Conservation (phyloP, 2,113 vertebrate genomes). For the Delphinapterus leucas region DNA sequence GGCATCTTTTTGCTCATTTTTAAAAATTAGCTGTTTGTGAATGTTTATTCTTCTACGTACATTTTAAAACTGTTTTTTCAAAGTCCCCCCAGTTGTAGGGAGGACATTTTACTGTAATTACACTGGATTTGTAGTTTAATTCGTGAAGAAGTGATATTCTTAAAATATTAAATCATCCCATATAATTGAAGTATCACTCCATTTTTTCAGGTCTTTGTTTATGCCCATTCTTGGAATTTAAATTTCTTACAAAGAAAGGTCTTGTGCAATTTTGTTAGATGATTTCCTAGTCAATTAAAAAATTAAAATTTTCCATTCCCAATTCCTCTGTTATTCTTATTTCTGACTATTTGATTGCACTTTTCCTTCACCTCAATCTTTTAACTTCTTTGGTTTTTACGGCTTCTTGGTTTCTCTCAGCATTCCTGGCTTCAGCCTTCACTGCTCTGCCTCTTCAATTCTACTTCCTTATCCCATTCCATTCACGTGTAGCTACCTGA, state of each 20-base stretch:
- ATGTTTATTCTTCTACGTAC: background rate
- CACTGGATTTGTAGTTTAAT: background rate
- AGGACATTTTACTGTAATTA: background rate
- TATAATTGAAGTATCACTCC: background rate
- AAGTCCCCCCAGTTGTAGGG: background rate
- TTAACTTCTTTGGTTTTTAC: background rate
- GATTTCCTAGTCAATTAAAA: conserved; percentile 8
- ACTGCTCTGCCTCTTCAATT: background rate
- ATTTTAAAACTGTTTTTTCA: background rate
- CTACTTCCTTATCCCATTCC: background rate
- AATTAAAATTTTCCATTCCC: background rate
- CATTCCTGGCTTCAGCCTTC: background rate
- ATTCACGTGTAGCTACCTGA: background rate
- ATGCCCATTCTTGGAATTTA: background rate
- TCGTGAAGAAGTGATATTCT: background rate
- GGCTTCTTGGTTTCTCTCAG: background rate
- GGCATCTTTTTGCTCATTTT: background rate
- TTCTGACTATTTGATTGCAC: background rate
- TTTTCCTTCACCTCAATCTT: background rate
- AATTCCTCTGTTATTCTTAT: background rate
- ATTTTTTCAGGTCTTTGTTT: conserved; percentile 28
- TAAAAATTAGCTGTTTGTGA: background rate
- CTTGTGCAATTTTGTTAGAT: background rate
- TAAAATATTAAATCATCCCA: background rate
- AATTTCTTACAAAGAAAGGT: background rate